A percentile compares a stretch with the other conserved stretches of the same genome.
These are phyloP conservation scores for Sitta carolinensis DNA, from an alignment of 2,797 vertebrate genomes.

Conservation along the genomic window DNA sequence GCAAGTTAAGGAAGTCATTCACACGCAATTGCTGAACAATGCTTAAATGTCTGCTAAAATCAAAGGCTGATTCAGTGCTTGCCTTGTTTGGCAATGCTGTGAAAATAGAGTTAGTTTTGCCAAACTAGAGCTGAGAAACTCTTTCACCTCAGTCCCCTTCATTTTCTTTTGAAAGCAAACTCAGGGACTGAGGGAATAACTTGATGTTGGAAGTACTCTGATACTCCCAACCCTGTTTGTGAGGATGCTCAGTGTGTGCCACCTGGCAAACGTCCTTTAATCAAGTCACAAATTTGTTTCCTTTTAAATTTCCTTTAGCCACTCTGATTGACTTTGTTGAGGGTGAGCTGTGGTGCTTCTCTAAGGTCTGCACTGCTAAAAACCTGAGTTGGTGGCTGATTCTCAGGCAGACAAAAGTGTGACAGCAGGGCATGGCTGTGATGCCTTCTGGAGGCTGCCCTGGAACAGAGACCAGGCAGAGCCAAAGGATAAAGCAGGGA, in stretches of 20 bases:
- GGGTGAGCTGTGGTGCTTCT: rapidly evolving
- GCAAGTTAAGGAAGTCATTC: not conserved
- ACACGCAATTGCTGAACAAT: not conserved
- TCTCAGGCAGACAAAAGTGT: not conserved
- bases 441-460: too few species aligned
- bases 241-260: rapidly evolving
- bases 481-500: too few species aligned
- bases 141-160: not conserved
- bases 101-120: constrained; percentile 12
- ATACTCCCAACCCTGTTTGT: not conserved
- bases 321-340: not conserved
- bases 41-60: not conserved
- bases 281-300: constrained; percentile 1
- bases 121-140: not conserved
- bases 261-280: not conserved
- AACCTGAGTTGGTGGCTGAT: not conserved
- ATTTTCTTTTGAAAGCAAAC: not conserved
- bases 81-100: constrained; percentile 11
- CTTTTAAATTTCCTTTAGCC: constrained; percentile 26
- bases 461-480: too few species aligned
- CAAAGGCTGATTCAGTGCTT: not conserved
- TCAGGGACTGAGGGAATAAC: not conserved
- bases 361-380: not conserved
- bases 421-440: not conserved
- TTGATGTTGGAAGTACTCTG: not conserved